Percentiles rank a stretch among this genome's conserved stretches.
phyloP scores from a whole-genome alignment of 2,888 invertebrate species.

The Tinea pellionella region DNA sequence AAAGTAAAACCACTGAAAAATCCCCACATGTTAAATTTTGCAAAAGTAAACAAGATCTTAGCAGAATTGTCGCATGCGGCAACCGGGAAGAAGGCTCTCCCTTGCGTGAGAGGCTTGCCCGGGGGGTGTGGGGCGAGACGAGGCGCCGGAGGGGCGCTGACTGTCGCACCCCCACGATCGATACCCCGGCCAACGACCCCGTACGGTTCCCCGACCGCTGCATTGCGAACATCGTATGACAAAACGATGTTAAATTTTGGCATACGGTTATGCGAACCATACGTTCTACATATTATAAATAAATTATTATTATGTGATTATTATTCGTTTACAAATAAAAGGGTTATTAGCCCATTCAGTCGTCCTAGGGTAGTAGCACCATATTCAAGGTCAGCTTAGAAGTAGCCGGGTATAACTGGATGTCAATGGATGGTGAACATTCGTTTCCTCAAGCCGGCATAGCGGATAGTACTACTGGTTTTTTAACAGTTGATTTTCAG shows the following conservation, averaged over 20 bases:
- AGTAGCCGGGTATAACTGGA: too few relatives aligned
- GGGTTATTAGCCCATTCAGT: too few relatives aligned
- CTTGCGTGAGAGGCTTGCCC: constrained; percentile 31
- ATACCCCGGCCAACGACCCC: constrained; percentile 63
- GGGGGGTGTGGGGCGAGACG: constrained; percentile 24
- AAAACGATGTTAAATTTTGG: neutral
- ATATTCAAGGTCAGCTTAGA: too few relatives aligned
- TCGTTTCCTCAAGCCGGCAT: too few relatives aligned
- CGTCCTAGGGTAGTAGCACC: too few relatives aligned
- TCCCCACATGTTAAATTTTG: neutral
- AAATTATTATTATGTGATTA: too few relatives aligned
- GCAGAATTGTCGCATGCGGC: constrained; percentile 55
- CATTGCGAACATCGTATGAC: constrained; percentile 39
- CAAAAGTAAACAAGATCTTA: neutral
- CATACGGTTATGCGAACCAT: too few relatives aligned
- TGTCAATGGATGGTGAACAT: too few relatives aligned
- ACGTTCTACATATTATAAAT: too few relatives aligned
- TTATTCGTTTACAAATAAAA: too few relatives aligned
- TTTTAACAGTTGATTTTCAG: too few relatives aligned
- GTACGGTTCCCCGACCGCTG: constrained; percentile 51
- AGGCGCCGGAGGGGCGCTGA: constrained; percentile 43
- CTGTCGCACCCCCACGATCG: constrained; percentile 53
- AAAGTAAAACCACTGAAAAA: neutral
- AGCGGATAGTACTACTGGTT: too few relatives aligned
- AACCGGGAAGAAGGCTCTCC: constrained; percentile 42